Base-by-base conservation (phyloP, 35 echinoderm and acorn worm genomes). In the Heliocidaris erythrogramma region DNA sequence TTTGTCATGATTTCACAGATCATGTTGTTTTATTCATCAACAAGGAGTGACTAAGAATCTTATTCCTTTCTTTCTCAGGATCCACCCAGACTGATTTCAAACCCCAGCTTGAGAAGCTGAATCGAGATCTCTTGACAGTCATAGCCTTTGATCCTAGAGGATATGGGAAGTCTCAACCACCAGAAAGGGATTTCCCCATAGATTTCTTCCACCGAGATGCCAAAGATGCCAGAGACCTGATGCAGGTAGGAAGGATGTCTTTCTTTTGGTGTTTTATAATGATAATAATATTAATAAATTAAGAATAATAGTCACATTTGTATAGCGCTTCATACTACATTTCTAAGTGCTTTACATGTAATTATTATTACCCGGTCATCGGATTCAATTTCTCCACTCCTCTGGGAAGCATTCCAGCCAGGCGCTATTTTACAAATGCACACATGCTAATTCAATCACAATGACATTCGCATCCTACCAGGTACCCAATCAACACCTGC, bases 121-220 rank as follows among this genome's bases (percentile, higher is more conserved):
- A 97, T 59, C 85, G 90, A 56, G 94, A 97, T 30, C 96, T 86
- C 52, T 96, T 96, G 27, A 97, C 95, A 48, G 35, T 97, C 6
- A 93, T 99, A n/a, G 95, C 90, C 24, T 96, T 94, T 78, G 98
- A 99, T 86, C 98, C 98, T 0, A 95, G 98, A 87, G 98, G 98
- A 13, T 97, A 96, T 59, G 98, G 98, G n/a, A 99, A 97, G 53
- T 97, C 96, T 31, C 95, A 96, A 91, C 98, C 98, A 78, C 98
- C 98, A 6, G 95, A 96, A 0, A 95, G 98, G 88, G 96, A 97
- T 61, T 99, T 96, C 42, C 98, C 98, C 48, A 4, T 95, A 18
- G 95, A 99, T 49, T 99, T 99, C 86, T 99, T 94, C 93, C 30
- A 96, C 12, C 93, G 98, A 59, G 98, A 99, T 97, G 96, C 96